Percentiles rank a stretch among this genome's conserved stretches.
Conservation (phyloP, 2,888 invertebrate species). For the Drosophila prostipennis region DNA sequence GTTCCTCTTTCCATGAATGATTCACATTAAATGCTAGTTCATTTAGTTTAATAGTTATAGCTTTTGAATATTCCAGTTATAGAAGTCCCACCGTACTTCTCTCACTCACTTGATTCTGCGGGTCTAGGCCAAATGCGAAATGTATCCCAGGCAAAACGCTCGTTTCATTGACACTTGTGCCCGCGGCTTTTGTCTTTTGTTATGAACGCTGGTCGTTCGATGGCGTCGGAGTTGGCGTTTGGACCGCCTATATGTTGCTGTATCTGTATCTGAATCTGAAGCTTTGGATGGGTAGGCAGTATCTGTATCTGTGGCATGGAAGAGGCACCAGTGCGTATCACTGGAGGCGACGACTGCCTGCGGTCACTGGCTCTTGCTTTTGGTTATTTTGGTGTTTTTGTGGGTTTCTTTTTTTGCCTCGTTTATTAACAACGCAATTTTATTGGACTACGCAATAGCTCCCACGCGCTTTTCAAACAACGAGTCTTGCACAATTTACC, state of each 20-base stretch:
- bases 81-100: slow-evolving; percentile 5
- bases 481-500: slow-evolving; percentile 44
- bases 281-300: slow-evolving; percentile 8
- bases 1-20: no score
- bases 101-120: slow-evolving; percentile 35
- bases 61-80: not conserved
- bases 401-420: slow-evolving; percentile 17
- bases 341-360: slow-evolving; percentile 46
- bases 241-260: slow-evolving; percentile 36
- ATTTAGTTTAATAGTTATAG: no score
- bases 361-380: slow-evolving; percentile 70
- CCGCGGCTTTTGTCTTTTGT: slow-evolving; percentile 65
- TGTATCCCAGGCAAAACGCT: slow-evolving; percentile 58
- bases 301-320: slow-evolving; percentile 60
- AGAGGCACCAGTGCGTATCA: slow-evolving; percentile 76
- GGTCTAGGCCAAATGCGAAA: slow-evolving; percentile 34
- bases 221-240: slow-evolving; percentile 52
- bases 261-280: slow-evolving; percentile 43
- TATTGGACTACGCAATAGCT: slow-evolving; percentile 51
- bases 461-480: slow-evolving; percentile 52
- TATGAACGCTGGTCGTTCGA: slow-evolving; percentile 45
- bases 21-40: no score
- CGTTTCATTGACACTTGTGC: slow-evolving; percentile 72
- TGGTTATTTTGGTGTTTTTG: slow-evolving; percentile 18
- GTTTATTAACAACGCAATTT: slow-evolving; percentile 61